These are phyloP conservation scores for Accipiter virgatus DNA, from an alignment of 2,113 vertebrate genomes.

Conservation along the genomic window DNA sequence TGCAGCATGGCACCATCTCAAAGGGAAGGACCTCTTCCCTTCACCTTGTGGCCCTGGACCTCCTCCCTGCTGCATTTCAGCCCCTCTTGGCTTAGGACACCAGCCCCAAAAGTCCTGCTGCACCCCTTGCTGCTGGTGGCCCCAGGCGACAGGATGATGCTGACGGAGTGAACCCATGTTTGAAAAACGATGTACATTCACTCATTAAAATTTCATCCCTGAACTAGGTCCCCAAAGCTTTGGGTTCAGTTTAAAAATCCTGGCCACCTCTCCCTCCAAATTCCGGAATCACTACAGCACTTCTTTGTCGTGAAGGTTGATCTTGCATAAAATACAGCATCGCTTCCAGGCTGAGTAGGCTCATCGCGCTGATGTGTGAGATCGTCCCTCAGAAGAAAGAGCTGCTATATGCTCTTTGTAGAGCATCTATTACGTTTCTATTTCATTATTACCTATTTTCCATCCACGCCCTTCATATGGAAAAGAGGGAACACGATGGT, in stretches of 20 bases:
- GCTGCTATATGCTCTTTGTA: neutral
- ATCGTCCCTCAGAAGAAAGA: neutral
- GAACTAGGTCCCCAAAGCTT: neutral
- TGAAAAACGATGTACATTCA: neutral
- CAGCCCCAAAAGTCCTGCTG: neutral
- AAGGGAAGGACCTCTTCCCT: neutral
- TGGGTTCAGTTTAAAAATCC: neutral
- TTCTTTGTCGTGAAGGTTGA: neutral
- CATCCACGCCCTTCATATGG: neutral
- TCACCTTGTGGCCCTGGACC: neutral
- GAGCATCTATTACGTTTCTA: neutral
- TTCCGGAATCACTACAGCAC: neutral
- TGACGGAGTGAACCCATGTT: neutral
- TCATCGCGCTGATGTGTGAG: fast-evolving
- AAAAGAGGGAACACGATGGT: neutral
- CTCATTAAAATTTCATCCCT: neutral
- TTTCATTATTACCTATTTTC: neutral
- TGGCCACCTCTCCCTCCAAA: neutral
- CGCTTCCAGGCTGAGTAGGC: neutral
- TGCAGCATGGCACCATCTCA: neutral
- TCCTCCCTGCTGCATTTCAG: neutral
- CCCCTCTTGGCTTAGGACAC: neutral
- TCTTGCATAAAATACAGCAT: neutral
- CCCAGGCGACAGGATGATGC: neutral
- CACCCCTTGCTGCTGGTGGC: neutral